phyloP scores from a whole-genome alignment of 2,113 vertebrate species.

The Menura novaehollandiae region DNA sequence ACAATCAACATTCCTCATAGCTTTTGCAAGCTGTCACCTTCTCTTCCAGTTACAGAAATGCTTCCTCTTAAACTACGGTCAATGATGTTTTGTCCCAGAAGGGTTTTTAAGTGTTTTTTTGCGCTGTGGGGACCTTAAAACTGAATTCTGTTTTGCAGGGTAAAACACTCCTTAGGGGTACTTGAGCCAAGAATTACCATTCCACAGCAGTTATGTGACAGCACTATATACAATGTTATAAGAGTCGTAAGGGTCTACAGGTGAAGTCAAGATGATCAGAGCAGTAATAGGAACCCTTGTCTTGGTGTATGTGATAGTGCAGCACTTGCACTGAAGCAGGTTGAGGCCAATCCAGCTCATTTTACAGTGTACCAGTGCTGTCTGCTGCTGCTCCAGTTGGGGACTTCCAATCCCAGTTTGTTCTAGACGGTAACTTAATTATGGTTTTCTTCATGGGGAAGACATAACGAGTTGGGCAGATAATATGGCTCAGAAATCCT shows the following conservation, averaged over 20 bases:
- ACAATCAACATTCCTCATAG: neutral
- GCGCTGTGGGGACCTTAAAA: neutral
- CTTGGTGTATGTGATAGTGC: neutral
- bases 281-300: neutral
- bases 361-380: rapidly evolving
- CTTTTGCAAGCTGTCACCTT: neutral
- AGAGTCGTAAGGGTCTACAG: neutral
- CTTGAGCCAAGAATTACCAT: neutral
- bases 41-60: neutral
- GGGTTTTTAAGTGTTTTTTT: neutral
- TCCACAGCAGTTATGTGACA: neutral
- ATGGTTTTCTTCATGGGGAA: neutral
- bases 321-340: neutral
- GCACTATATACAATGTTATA: neutral
- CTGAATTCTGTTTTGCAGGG: neutral
- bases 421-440: neutral
- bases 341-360: neutral
- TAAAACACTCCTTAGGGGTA: neutral
- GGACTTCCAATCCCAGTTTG: neutral
- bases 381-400: neutral
- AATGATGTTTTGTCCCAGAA: neutral
- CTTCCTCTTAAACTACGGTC: neutral
- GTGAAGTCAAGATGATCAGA: neutral
- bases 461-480: neutral
- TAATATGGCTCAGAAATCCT: neutral